Base-by-base conservation (phyloP, 2,113 vertebrate genomes). In the Austrofundulus limnaeus region DNA sequence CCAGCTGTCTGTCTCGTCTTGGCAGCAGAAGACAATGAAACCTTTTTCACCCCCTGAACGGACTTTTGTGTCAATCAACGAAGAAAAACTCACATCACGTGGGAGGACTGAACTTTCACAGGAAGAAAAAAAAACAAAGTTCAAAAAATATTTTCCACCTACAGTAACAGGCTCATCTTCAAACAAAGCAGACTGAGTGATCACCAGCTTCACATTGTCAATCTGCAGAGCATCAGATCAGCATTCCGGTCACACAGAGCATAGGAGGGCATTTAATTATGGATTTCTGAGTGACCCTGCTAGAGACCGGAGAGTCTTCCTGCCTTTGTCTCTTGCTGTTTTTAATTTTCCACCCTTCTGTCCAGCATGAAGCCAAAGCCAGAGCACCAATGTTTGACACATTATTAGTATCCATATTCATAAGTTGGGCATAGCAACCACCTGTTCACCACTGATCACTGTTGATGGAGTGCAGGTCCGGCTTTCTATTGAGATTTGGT, bases 241-340 rank as follows among this genome's bases (percentile, higher is more conserved):
- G 54, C 50, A 38, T 66, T 70, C 65, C 55, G 21, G 37, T 75
- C 66, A 85, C 59, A 65, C 25, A 45, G 51, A 52, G 41, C 9
- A 21, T 58, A 63, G 65, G 81, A 24, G 70, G 65, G 49, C 49
- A 65, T 77, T 68, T 49, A 70, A 87, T 89, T 75, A 83, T 9
- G 20, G 57, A 60, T 75, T 70, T 59, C 66, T 64, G 34, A 45
- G 56, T 87, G 84, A 92, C 81, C 87, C 86, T 88, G 83, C 57
- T 55, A 54, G 63, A 71, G 74, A 64, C 78, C 84, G 77, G 56
- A 85, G 71, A 75, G 72, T 70, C 43, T 48, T 51, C n/a, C 13
- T 62, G 47, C 53, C 0, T 38, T 45, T 56, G 20, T 57, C 66
- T 67, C 20, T 16, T 20, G 49, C 10, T 38, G 70, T 17, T 4